Evolutionary conservation across 2,888 invertebrate genomes (phyloP), one percentile per base, ranked within the genome.

Genomic region (Dryocosmus kuriphilus): DNA sequence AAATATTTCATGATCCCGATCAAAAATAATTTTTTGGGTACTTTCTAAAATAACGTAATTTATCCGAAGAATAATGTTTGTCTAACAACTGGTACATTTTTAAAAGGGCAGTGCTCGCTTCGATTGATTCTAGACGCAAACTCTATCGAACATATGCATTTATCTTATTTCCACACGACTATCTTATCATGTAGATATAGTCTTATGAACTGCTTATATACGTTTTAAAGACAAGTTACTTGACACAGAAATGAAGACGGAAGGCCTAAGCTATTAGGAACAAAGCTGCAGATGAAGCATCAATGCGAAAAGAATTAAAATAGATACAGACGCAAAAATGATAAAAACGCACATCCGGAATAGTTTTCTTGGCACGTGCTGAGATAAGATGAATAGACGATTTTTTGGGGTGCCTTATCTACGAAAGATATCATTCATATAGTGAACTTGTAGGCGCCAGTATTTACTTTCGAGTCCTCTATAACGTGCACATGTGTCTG

Each of bases 121-220:
- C 7, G 30, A 71, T 71, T 71, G 51, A 71, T 71, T 22, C 14
- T n/a, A 71, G 7, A 71, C 22, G 51, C n/a, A 30, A 71, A 71
- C 71, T 71, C 30, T 30, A 32, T 71, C 71, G 51, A 71, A 71
- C 51, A n/a, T 62, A 55, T 30, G 71, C 65, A 75, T 74, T 85
- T 87, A 87, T 88, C 88, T 88, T 88, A 86, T 86, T 86, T 83
- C 85, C 84, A 84, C 80, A 82, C 76, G 81, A 71, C 77, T 82
- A 81, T 82, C 82, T 81, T 84, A 87, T 87, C 87, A 75, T 24
- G 3, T 14, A 71, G 51, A 71, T 71, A 71, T 71, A 22, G 63
- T 57, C 57, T 74, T 61, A 30, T 46, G 30, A 63, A 38, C 65
- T 78, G 41, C 76, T 76, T 51, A 76, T 55, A 74, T 74, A 30